Percentiles rank a stretch among this genome's conserved stretches.
These are phyloP conservation scores for Anser cygnoides DNA, from an alignment of 2,113 vertebrate genomes.

Conservation along the genomic window DNA sequence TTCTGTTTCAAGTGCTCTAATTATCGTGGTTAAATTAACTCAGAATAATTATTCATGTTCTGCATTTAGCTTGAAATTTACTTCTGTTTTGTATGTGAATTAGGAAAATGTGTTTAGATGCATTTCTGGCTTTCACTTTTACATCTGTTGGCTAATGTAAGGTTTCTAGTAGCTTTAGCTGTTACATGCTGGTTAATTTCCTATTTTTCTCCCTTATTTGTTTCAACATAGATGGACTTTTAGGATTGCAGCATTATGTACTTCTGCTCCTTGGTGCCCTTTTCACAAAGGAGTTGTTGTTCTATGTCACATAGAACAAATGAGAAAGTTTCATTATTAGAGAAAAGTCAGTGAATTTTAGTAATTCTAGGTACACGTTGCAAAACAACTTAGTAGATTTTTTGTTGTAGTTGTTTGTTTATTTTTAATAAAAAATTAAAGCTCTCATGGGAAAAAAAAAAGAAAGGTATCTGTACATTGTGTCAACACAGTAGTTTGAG, in stretches of 20 bases:
- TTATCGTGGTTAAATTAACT: not conserved
- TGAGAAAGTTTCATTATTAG: not conserved
- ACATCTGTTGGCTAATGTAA: not conserved
- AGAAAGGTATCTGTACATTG: accelerated
- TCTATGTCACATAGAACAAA: not conserved
- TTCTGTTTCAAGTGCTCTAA: not conserved
- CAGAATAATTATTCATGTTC: not conserved
- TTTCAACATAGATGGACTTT: not conserved
- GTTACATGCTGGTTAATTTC: not conserved
- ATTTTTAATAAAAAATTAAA: not conserved
- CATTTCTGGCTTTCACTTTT: not conserved
- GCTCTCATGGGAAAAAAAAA: not conserved
- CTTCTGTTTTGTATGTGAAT: not conserved
- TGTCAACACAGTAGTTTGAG: not conserved
- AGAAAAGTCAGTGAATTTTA: not conserved
- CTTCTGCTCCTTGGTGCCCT: not conserved
- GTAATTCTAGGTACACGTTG: not conserved
- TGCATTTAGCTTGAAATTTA: not conserved
- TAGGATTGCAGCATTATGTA: not conserved
- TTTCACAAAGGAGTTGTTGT: not conserved
- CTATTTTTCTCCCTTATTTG: not conserved
- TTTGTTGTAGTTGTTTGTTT: not conserved
- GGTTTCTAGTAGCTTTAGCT: not conserved
- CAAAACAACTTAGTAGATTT: not conserved
- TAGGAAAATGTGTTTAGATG: not conserved